Base-by-base conservation (phyloP, 2,888 invertebrate genomes). In the Perdita meconis region DNA sequence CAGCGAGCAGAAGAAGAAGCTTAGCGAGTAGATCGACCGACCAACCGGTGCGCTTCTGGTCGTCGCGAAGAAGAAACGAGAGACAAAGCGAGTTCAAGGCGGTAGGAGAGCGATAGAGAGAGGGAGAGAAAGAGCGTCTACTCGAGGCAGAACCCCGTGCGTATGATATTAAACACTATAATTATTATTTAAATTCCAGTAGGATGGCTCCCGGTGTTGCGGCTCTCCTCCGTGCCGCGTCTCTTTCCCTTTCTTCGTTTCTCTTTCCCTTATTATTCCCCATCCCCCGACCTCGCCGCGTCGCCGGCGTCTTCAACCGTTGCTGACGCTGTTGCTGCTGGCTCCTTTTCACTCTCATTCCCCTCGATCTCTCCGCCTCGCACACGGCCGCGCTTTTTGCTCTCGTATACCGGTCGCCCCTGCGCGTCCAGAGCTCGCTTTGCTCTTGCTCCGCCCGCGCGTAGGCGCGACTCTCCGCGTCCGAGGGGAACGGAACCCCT, bases 111-210 rank as follows among this genome's bases (percentile, higher is more conserved):
- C 30, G 30, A 4, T 47, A 40, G 53, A 40, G 36, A 40, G 50
- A 50, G 68, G 38, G 53, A 50, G 38, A 74, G 59, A 66, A 66
- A 68, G 59, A 70, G 56, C 66, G 69, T 57, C 51, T 57, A 80
- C 84, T 78, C 78, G 76, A 78, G 72, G 78, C 80, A 67, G 67
- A 78, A 71, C 75, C 80, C 76, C 83, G 81, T 80, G 88, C 86
- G 88, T 89, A 90, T 91, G 90, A 90, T 91, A 91, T 91, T 92
- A 92, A 91, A 91, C 89, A 91, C 90, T 90, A 91, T 92, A 91
- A 92, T 91, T 90, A 91, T 91, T 91, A 92, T 92, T 92, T 90
- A 92, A 92, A 92, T 92, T 92, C 90, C 90, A 90, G 90, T 90
- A 89, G 89, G 91, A 91, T 90, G 90, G 91, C 92, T 92, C 90